A percentile compares a stretch with the other conserved stretches of the same genome.
These are phyloP conservation scores for Diarsia brunnea DNA, from an alignment of 2,888 invertebrate genomes.

Conservation along the genomic window DNA sequence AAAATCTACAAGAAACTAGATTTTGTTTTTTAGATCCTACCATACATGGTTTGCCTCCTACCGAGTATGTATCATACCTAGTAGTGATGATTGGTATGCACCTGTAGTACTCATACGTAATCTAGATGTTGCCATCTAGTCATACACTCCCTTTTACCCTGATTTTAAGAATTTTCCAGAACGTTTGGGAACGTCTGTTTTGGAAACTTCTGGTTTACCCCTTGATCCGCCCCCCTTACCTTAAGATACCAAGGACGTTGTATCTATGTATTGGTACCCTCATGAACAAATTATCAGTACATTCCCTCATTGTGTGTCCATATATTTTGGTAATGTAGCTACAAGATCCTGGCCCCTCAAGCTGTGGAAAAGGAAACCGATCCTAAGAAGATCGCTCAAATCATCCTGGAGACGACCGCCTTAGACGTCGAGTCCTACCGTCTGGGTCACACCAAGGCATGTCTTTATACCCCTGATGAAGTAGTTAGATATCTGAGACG, in stretches of 20 bases:
- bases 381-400: slow-evolving; percentile 95
- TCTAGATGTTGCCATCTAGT: slow-evolving; percentile 59
- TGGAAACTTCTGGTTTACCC: slow-evolving; percentile 56
- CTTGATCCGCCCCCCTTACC: slow-evolving; percentile 41
- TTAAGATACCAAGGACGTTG: slow-evolving; percentile 64
- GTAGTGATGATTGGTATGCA: slow-evolving; percentile 64
- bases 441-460: slow-evolving; percentile 99
- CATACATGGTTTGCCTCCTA: slow-evolving; percentile 60
- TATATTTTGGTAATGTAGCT: slow-evolving; percentile 93
- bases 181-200: slow-evolving; percentile 40
- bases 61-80: slow-evolving; percentile 53
- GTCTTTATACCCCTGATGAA: slow-evolving; percentile 84
- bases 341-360: slow-evolving; percentile 99
- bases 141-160: slow-evolving; percentile 50
- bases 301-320: slow-evolving; percentile 85
- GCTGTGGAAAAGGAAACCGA: slow-evolving; percentile 94
- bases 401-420: slow-evolving; percentile 95
- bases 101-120: slow-evolving; percentile 59
- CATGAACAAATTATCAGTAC: slow-evolving; percentile 62
- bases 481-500: slow-evolving; percentile 83
- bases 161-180: slow-evolving; percentile 48
- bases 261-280: slow-evolving; percentile 66
- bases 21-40: slow-evolving; percentile 73
- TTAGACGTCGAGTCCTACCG: slow-evolving; percentile 98
- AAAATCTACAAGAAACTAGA: slow-evolving; percentile 85